Conservation (phyloP, 2,797 vertebrate genomes). For the Margarornis squamiger region DNA sequence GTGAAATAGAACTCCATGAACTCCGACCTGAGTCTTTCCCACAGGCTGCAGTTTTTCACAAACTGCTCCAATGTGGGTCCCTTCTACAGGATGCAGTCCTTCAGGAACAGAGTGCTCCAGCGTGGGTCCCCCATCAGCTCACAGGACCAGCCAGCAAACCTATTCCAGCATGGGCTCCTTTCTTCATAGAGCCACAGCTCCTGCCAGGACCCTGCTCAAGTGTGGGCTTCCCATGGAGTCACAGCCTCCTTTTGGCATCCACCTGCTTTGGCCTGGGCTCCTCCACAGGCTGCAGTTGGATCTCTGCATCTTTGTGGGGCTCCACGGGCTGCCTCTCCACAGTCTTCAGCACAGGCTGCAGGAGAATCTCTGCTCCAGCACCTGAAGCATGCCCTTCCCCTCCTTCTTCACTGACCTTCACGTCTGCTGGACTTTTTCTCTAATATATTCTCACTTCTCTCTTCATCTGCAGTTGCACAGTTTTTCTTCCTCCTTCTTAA, state of each 20-base stretch:
- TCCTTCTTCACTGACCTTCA: background rate
- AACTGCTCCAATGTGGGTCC: rapidly evolving
- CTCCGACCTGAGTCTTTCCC: background rate
- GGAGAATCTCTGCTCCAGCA: rapidly evolving
- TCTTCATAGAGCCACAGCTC: background rate
- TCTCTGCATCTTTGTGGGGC: background rate
- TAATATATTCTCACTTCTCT: background rate
- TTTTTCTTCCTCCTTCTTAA: background rate
- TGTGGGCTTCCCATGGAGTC: background rate
- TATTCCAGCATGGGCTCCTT: background rate
- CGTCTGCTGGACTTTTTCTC: background rate
- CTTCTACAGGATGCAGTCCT: background rate
- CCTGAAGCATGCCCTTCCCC: background rate
- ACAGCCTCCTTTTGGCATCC: background rate
- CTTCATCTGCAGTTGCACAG: background rate
- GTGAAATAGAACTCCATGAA: background rate
- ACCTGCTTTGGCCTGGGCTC: background rate
- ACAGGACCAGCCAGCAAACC: background rate
- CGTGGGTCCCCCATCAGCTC: rapidly evolving
- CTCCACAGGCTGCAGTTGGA: background rate
- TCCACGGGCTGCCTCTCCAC: background rate
- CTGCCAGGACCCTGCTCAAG: background rate
- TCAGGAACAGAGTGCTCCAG: background rate
- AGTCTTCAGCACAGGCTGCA: rapidly evolving
- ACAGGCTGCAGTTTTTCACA: background rate